Evolutionary conservation across 2,797 vertebrate genomes (phyloP), one percentile per base, ranked within the genome.

Genomic region (Lacerta bilineata): DNA sequence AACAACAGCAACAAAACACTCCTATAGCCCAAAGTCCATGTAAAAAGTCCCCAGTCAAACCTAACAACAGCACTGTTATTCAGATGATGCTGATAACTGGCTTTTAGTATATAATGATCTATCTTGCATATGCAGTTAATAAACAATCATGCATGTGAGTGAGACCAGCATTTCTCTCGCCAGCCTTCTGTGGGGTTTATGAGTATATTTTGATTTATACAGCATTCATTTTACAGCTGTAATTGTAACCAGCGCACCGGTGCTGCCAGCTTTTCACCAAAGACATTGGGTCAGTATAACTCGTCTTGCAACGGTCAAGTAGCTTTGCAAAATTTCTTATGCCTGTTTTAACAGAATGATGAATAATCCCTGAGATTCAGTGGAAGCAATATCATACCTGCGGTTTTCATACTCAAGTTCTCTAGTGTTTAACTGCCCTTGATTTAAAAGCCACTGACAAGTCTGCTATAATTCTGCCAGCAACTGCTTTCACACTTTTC

Each of bases 401-500:
- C 2, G 2, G 0, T 83, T 91, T 86, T 64, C 66, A 80, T 88
- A 74, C 43, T 83, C 8, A 50, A 0, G 2, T 90, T 91, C 71
- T 64, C 86, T n/a, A 76, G 39, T 81, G 7, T 46, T 81, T 25
- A 8, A 1, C 25, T 39, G 15, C 23, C 15, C 20, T 13, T 43
- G 64, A 83, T 91, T 93, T 80, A 15, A 91, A 89, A 84, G n/a
- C 68, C 82, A 3, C 59, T 69, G 61, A 66, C 41, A 87, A 64
- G 27, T 2, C 33, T 76, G 61, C 6, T 0, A 0, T 41, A 77
- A 5, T 43, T 61, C 75, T 27, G 0, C 68, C 87, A 76, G 2
- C 41, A 10, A 25, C 4, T 5, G 5, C 80, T 15, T 8, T 43
- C 41, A 77, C 7, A 0, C 3, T 83, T n/a, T 69, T 36, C 27